phyloP scores from a whole-genome alignment of 2,797 vertebrate genomes.

The Tokudaia muenninki region DNA sequence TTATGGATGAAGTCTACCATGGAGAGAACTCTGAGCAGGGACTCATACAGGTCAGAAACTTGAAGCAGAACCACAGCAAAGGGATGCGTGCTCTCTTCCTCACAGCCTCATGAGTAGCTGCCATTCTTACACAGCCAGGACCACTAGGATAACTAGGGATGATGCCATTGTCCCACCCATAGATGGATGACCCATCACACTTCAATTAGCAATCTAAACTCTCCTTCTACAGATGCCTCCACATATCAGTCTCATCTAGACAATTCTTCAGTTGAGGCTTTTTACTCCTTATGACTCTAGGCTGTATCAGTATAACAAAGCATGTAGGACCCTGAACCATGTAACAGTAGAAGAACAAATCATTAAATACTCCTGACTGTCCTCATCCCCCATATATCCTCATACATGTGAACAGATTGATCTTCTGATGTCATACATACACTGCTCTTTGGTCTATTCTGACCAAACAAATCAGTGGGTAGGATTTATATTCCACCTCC shows the following conservation, averaged over 20 bases:
- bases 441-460: neutral
- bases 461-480: neutral
- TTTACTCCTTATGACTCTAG: too few relatives aligned
- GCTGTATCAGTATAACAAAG: neutral
- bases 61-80: neutral
- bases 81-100: accelerated
- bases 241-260: too few relatives aligned
- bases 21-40: neutral
- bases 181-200: neutral
- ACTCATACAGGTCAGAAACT: neutral
- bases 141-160: too few relatives aligned
- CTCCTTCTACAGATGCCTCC: too few relatives aligned
- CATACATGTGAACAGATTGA: neutral
- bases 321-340: too few relatives aligned
- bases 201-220: neutral
- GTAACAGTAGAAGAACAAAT: neutral
- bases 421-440: neutral
- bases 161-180: neutral
- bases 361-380: neutral
- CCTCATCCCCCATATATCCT: neutral
- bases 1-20: neutral
- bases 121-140: neutral
- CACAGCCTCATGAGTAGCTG: neutral
- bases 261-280: neutral
- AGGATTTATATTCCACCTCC: neutral